Evolutionary conservation across 35 echinoderm and acorn worm genomes (phyloP), one percentile per base, ranked within the genome.

Genomic region (Hemicentrotus pulcherrimus): DNA sequence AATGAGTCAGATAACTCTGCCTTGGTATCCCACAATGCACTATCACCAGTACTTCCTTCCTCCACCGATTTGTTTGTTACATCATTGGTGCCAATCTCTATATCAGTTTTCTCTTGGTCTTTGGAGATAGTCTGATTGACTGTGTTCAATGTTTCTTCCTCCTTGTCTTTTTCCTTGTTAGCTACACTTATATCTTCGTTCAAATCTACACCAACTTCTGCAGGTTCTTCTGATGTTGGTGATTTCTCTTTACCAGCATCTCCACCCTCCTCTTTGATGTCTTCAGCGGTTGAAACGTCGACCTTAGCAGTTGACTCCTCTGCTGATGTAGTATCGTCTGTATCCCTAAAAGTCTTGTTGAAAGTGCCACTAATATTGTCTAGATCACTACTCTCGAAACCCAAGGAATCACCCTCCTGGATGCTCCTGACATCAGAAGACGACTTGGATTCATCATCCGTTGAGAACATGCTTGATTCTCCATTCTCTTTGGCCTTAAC

Each of bases 261-360:
- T 60, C 95, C 95, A 86, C 86, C 96, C 22, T 92, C 96, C 35
- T 98, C 88, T 94, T 86, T 94, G 24, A 95, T 91, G 4, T 94
- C 90, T 33, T 97, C 86, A 45, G 28, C 86, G 46, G 85, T 94
- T 61, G 22, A 94, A 88, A 28, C 33, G 32, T 88, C 52, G 24
- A 59, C 65, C 65, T 78, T 78, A 78, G 65, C 65, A 6, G 65
- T 78, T n/a, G 31, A 6, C 31, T 86, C 48, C 35, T 94, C 94
- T 86, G 31, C 18, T 46, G 65, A 52, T 4, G 35, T 46, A 32
- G 46, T 65, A 31, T 50, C 86, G 9, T 95, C 78, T 45, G 24
- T 58, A 47, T 89, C 52, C 30, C 52, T 87, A 15, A 31, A 47
- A 58, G 47, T 33, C 4, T 95, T 48, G 46, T 89, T 88, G 5